These are phyloP conservation scores for Clupea harengus DNA, from an alignment of 2,113 vertebrate species.

Conservation along the genomic window DNA sequence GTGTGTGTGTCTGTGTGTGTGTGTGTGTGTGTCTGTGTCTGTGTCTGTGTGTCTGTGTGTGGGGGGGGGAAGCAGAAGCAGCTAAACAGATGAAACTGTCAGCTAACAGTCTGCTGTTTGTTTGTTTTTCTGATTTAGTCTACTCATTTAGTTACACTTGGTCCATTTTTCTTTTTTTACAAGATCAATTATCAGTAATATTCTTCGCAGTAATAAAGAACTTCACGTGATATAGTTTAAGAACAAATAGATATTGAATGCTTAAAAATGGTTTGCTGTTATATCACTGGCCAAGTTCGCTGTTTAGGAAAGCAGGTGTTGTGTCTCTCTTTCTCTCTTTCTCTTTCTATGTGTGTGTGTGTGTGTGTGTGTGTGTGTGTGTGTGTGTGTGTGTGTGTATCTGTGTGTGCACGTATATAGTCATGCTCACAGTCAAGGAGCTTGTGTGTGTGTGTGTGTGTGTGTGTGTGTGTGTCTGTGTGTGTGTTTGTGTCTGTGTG, in stretches of 20 bases:
- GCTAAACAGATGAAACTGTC: background rate
- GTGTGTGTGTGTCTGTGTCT: background rate
- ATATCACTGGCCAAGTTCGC: background rate
- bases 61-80: background rate
- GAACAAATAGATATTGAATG: no score
- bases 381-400: background rate
- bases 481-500: background rate
- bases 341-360: no score
- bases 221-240: no score
- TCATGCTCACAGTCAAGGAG: background rate
- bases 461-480: no score
- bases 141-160: background rate
- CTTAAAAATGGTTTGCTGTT: background rate
- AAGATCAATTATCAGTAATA: background rate
- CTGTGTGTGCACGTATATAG: background rate
- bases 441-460: background rate
- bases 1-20: background rate
- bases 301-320: background rate
- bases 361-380: no score
- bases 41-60: background rate
- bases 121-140: background rate
- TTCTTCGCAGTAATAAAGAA: background rate
- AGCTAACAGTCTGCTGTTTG: background rate
- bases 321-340: conserved; percentile 22
- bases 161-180: background rate